Conservation (phyloP, 2,888 invertebrate species). For the Cheilosia vernalis region DNA sequence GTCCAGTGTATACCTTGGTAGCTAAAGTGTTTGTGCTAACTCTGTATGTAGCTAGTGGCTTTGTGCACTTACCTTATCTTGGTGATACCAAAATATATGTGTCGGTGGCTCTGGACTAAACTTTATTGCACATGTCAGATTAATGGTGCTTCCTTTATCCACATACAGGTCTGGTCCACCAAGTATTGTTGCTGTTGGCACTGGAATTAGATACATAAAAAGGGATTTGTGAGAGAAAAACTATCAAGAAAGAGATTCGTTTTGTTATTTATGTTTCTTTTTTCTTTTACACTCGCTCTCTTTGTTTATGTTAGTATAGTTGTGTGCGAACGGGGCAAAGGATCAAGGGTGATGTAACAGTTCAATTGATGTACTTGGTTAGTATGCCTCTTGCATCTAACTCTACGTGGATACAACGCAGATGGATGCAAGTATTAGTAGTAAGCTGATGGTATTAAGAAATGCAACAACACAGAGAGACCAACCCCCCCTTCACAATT, state of each 20-base stretch:
- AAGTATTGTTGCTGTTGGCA: slow-evolving; percentile 91
- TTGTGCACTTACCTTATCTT: slow-evolving; percentile 91
- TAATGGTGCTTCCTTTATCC: slow-evolving; percentile 92
- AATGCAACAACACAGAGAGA: slow-evolving; percentile 51
- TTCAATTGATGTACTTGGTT: slow-evolving; percentile 66
- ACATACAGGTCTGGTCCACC: slow-evolving; percentile 92
- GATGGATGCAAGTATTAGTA: slow-evolving; percentile 43
- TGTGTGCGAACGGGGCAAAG: slow-evolving; percentile 62
- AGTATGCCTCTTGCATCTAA: slow-evolving; percentile 25
- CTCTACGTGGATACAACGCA: slow-evolving; percentile 21
- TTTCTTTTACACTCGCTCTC: slow-evolving; percentile 33
- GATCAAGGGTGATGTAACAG: slow-evolving; percentile 67
- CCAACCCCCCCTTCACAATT: slow-evolving; percentile 10
- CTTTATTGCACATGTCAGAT: slow-evolving; percentile 91
- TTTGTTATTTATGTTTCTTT: slow-evolving; percentile 53
- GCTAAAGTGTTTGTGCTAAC: slow-evolving; percentile 13
- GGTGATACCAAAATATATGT: slow-evolving; percentile 98
- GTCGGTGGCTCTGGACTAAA: slow-evolving; percentile 94
- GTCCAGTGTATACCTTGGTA: slow-evolving; percentile 18
- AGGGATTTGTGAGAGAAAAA: slow-evolving; percentile 79
- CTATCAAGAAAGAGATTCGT: slow-evolving; percentile 32
- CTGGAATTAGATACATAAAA: slow-evolving; percentile 83
- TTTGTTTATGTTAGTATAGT: slow-evolving; percentile 53
- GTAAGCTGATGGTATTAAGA: slow-evolving; percentile 61
- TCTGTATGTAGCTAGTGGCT: background rate